Base-by-base conservation (phyloP, 1,140 invertebrate species). In the Ostrea denselamellosa region DNA sequence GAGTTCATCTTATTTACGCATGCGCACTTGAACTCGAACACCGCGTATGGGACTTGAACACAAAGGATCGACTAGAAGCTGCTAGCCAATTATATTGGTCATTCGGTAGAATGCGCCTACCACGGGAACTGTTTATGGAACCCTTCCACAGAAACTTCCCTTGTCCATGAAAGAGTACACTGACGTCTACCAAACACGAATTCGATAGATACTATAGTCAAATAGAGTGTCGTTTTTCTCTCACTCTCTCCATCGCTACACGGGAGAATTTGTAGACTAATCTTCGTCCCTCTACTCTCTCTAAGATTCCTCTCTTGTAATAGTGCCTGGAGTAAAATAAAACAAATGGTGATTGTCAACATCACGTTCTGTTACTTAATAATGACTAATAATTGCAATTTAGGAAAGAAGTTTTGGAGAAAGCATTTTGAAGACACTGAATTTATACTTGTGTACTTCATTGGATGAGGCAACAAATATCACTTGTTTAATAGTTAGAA, bases 231-330 rank as follows among this genome's bases (percentile, higher is more conserved):
- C 87, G 89, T 56, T 92, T 91, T 44, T 93, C 90, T 56, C 91
- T 90, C 85, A 91, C 88, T 83, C 90, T 68, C 52, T 93, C 92
- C 91, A 93, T 92, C 2, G 92, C 92, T 28, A 91, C 90, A 8
- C 90, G 85, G 8, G 91, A 91, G 95, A 98, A 98, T 94, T 98
- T 97, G 95, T 98, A 98, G 5, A 98, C 97, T 68, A 98, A 95
- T 86, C 97, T 95, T 85, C 97, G 96, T 12, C 97, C 97, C 81
- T 97, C 96, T 3, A 98, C 97, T 8, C 97, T 97, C 58, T 97
- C 96, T 71, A 98, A 96, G 34, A 98, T 97, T 93, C 96, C 95
- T 92, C 97, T 97, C 93, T 97, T 97, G 95, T 98, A 98, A 94
- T 98, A 98, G 95, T 98, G 98, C 82, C 93, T 93, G 86, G 8